A percentile compares a stretch with the other conserved stretches of the same genome.
phyloP scores from a whole-genome alignment of 2,113 vertebrate species.

The Gnathonemus echidnorhynchus region DNA sequence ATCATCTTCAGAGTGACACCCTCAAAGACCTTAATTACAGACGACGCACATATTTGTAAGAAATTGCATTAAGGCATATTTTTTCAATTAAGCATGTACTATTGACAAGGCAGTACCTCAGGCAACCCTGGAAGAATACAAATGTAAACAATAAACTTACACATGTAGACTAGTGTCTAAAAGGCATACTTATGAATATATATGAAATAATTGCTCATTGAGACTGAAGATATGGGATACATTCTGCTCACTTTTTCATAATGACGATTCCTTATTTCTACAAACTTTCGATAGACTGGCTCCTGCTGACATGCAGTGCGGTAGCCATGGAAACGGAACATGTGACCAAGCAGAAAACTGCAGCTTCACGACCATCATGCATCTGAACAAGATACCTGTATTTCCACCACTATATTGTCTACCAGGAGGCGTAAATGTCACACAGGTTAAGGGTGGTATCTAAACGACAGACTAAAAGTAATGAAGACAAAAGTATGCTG shows the following conservation, averaged over 20 bases:
- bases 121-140: background rate
- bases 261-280: background rate
- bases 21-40: slow-evolving; percentile 30
- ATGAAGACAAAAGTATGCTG: background rate
- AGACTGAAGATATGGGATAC: background rate
- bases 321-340: background rate
- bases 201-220: background rate
- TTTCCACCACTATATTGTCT: background rate
- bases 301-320: background rate
- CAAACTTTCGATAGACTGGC: background rate
- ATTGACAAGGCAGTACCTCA: background rate
- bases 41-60: slow-evolving; percentile 38
- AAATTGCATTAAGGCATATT: background rate
- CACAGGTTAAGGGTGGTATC: background rate
- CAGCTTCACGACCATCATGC: background rate
- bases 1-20: slow-evolving; percentile 11
- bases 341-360: background rate
- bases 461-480: background rate
- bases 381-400: background rate
- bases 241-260: background rate
- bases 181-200: background rate
- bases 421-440: background rate
- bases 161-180: background rate
- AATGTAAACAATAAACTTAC: background rate
- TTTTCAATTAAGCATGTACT: background rate